Evolutionary conservation across 2,888 invertebrate species (phyloP).

Genomic region (Agelastica alni): DNA sequence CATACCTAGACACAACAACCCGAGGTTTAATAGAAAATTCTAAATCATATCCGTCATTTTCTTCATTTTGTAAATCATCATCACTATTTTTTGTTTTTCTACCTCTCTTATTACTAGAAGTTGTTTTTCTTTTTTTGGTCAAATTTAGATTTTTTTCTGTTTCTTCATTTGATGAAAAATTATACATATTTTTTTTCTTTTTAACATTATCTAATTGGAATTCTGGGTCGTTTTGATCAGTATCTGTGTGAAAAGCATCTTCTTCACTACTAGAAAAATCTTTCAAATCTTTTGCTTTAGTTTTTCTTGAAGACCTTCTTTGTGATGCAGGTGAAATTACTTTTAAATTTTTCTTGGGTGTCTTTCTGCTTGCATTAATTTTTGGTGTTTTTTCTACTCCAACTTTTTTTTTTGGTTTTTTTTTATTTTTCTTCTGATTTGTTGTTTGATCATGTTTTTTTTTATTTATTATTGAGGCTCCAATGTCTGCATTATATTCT

Average conservation of each 20-base stretch:
- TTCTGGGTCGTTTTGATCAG: slow-evolving; percentile 46
- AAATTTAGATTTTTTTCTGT: slow-evolving; percentile 1
- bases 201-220: slow-evolving; percentile 32
- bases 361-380: no score
- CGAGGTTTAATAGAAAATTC: slow-evolving; percentile 54
- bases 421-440: no score
- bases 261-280: slow-evolving; percentile 44
- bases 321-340: slow-evolving; percentile 17
- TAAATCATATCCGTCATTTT: slow-evolving; percentile 48
- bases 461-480: no score
- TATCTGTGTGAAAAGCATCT: slow-evolving; percentile 46
- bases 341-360: background rate
- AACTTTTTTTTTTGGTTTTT: no score
- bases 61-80: slow-evolving; percentile 37
- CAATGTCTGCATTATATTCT: no score
- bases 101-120: background rate
- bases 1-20: slow-evolving; percentile 48
- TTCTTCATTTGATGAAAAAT: slow-evolving; percentile 1
- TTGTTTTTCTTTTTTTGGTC: background rate
- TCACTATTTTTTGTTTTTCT: slow-evolving; percentile 26
- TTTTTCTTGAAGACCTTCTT: slow-evolving; percentile 39
- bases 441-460: no score
- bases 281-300: slow-evolving; percentile 39
- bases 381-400: no score
- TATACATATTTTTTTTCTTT: slow-evolving; percentile 22